Evolutionary conservation across 37 sponge, comb jelly and placozoan genomes (phyloP).

Genomic region (Sycon ciliatum): DNA sequence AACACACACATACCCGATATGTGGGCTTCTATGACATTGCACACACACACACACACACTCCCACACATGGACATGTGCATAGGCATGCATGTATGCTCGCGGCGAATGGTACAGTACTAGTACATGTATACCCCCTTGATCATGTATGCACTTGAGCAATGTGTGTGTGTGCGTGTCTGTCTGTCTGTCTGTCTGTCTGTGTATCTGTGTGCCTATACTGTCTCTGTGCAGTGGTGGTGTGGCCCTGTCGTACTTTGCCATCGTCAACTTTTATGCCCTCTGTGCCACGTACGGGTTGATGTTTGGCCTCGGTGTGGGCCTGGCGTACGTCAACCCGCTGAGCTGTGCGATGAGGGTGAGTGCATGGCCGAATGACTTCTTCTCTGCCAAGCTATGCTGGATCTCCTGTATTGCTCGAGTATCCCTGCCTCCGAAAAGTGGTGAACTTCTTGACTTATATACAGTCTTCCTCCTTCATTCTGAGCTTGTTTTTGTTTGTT

Average conservation of each 20-base stretch:
- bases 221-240: background rate
- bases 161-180: too few species aligned
- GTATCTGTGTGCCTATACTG: too few species aligned
- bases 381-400: background rate
- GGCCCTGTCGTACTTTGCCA: background rate
- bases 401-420: too few species aligned
- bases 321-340: constrained; percentile 67
- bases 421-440: too few species aligned
- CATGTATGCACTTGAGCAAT: background rate
- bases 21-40: background rate
- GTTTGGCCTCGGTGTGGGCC: constrained; percentile 66
- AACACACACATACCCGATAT: constrained; percentile 1
- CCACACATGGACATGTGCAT: background rate
- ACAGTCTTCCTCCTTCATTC: too few species aligned
- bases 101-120: background rate
- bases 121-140: background rate
- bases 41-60: constrained; percentile 10
- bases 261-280: constrained; percentile 22
- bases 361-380: background rate
- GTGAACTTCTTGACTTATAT: too few species aligned
- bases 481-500: too few species aligned
- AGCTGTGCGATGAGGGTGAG: constrained; percentile 48
- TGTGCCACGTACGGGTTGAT: constrained; percentile 69
- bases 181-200: too few species aligned
- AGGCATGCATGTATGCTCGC: background rate